Evolutionary conservation across 1,140 invertebrate genomes (phyloP).

Genomic region (Chironomus striatipennis): DNA sequence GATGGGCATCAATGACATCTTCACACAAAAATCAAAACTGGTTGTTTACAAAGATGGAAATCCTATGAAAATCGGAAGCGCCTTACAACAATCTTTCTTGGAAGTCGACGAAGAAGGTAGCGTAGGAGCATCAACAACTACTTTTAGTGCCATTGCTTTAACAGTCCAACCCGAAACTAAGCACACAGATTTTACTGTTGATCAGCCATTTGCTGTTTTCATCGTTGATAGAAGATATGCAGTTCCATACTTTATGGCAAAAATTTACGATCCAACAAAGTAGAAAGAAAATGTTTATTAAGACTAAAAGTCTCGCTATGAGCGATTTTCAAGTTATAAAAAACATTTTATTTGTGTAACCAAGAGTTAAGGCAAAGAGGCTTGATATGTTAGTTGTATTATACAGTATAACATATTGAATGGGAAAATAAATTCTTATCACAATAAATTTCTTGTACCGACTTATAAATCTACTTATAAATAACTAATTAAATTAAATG

Average conservation of each 20-base stretch:
- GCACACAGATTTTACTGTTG: not conserved
- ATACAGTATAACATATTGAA: no score
- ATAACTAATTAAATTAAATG: not conserved
- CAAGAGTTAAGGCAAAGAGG: no score
- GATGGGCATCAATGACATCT: not conserved
- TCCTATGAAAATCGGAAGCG: not conserved
- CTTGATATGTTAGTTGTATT: no score
- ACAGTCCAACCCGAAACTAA: not conserved
- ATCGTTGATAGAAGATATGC: not conserved
- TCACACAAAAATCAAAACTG: not conserved
- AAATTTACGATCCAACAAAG: not conserved
- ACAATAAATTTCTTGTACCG: no score
- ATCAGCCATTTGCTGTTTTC: not conserved
- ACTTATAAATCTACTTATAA: not conserved
- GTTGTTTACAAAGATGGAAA: not conserved
- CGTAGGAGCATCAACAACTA: not conserved
- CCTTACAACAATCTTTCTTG: not conserved
- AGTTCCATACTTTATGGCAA: constrained; percentile 12
- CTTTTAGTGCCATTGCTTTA: not conserved
- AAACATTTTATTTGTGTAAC: no score
- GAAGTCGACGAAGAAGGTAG: not conserved
- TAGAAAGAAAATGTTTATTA: no score
- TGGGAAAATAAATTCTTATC: no score
- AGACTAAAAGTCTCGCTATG: no score
- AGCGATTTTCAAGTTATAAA: no score